Percentiles rank a stretch among this genome's conserved stretches.
Evolutionary conservation across 2,113 vertebrate species (phyloP).

Genomic region (Xenus cinereus): DNA sequence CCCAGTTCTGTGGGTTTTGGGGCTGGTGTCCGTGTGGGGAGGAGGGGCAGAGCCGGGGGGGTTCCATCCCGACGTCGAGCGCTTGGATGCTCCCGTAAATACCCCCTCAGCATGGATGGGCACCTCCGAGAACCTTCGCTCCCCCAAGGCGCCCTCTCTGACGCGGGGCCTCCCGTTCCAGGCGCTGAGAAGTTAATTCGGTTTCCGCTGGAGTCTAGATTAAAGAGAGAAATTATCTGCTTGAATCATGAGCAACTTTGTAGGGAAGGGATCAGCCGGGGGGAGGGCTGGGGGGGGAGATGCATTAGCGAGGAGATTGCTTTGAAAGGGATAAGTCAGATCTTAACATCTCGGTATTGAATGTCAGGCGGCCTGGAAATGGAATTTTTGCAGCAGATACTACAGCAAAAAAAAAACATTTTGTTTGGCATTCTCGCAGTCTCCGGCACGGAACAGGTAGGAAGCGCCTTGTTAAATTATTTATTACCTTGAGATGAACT

Average conservation of each 20-base stretch:
- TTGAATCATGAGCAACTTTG: constrained; percentile 31
- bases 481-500: neutral
- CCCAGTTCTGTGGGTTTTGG: neutral
- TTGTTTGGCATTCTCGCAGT: neutral
- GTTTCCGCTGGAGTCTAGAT: constrained; percentile 42
- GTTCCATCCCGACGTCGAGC: neutral
- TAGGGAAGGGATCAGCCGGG: constrained; percentile 5
- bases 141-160: neutral
- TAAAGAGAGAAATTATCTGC: constrained; percentile 53
- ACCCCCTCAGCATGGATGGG: rapidly evolving
- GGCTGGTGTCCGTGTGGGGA: neutral
- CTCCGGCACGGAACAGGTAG: neutral
- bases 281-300: constrained; percentile 25
- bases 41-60: neutral
- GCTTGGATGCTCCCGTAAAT: rapidly evolving
- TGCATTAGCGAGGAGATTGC: constrained; percentile 15
- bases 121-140: neutral
- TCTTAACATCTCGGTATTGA: constrained; percentile 44
- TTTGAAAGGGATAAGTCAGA: constrained; percentile 16
- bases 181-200: constrained; percentile 24
- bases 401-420: neutral
- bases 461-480: neutral
- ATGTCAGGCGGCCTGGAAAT: constrained; percentile 27
- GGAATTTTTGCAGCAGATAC: neutral
- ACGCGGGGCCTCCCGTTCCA: neutral